Evolutionary conservation across 30 jellyfish, hydroid and myxozoan genomes (phyloP).

Genomic region (Hydractinia symbiolongicarpus): DNA sequence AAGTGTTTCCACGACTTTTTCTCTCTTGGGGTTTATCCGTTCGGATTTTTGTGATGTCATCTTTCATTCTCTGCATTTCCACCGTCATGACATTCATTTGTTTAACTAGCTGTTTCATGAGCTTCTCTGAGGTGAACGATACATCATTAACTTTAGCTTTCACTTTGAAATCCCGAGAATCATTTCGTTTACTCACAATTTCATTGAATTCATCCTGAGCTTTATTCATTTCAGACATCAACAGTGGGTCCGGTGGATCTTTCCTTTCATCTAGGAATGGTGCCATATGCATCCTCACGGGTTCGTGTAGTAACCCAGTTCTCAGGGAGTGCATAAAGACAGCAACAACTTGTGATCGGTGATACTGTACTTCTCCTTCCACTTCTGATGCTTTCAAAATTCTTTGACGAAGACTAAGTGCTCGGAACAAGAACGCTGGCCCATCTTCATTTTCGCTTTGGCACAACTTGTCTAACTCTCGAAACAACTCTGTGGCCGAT

Average conservation of each 20-base stretch:
- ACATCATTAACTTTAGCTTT: not conserved
- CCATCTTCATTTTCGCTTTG: no score
- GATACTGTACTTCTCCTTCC: conserved; percentile 2
- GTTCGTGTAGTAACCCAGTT: not conserved
- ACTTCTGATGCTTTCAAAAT: not conserved
- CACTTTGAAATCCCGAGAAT: not conserved
- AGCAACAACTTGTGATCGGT: not conserved
- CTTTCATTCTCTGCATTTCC: conserved; percentile 1
- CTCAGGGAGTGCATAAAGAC: not conserved
- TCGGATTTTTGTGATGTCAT: not conserved
- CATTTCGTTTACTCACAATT: not conserved
- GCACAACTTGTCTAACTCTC: no score
- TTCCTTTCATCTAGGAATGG: not conserved
- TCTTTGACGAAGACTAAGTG: no score
- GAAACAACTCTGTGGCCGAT: no score
- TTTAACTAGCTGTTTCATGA: not conserved
- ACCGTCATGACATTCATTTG: not conserved
- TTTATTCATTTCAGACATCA: not conserved
- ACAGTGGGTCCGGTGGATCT: not conserved
- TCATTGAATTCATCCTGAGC: not conserved
- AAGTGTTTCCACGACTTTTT: not conserved
- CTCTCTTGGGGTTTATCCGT: not conserved
- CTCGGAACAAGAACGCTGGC: no score
- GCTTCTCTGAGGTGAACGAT: not conserved
- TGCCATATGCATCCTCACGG: not conserved